Base-by-base conservation (phyloP, 2,797 vertebrate species). In the Microchirus variegatus region DNA sequence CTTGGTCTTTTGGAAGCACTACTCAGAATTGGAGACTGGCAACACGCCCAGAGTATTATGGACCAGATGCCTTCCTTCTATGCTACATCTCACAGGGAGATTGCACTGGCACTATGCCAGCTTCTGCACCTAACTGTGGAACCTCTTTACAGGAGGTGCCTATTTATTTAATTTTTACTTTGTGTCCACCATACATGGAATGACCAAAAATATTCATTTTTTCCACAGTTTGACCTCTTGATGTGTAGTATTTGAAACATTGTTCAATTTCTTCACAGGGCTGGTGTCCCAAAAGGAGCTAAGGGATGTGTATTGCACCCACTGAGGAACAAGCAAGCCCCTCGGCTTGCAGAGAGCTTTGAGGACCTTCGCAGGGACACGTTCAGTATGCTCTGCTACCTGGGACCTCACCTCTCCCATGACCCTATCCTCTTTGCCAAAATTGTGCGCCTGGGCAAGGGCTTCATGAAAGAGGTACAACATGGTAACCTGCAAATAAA, bases 1-100 rank as follows among this genome's bases (percentile, higher is more conserved):
- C 95, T 99, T 58, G 98, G 98, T 51, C 90, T 99, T 74, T 86
- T 99, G 80, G 97, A 99, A 92, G 96, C 96, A 0, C 90, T 99
- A 58, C 90, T 99, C 65, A 94, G 94, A 87, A 98, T 99, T 14
- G 96, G 98, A 59, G 98, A 99, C 83, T 99, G 98, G 97, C 96
- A 95, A 46, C 96, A 99, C 11, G 95, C 98, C 17, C 96, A 97
- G 76, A 95, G 91, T 70, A 96, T 99, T 83, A 99, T 99, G 96
- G 96, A 99, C 88, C 97, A 98, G 91, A 96, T 99, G 96, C 98
- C 98, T 70, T 92, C 95, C 0, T 99, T 96, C 80, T 99, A 98
- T 58, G 95, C 96, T 53, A 93, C 96, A 71, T 97, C 97, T 45
- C 98, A 99, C 87, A 98, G 95, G 88, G 88, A 95, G 59, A 98